Evolutionary conservation across 2,888 invertebrate species (phyloP), one percentile per base, ranked within the genome.

Genomic region (Dione vanillae): DNA sequence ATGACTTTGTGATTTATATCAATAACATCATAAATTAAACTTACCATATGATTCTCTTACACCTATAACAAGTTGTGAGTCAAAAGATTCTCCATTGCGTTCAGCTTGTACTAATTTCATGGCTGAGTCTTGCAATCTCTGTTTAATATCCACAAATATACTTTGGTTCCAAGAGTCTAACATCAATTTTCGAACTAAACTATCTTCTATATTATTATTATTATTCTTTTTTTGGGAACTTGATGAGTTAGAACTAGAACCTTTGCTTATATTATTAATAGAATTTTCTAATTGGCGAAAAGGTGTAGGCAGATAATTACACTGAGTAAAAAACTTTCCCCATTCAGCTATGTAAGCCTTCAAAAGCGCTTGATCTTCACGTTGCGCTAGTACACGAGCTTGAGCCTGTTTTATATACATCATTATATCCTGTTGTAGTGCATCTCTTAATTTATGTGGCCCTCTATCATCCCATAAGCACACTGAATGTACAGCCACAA

Each of bases 381-480:
- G 95, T 83, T 99, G 97, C 0, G 97, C 96, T 76, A 98, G 93
- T 1, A 99, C 99, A 80, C 98, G 94, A 81, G 95, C 95, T 87
- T 98, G 98, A 41, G 98, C 98, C 86, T 98, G 97, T 84, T 97
- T 97, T 78, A 99, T 99, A 87, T 98, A 99, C 84, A 97, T 97
- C 83, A 97, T 96, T 75, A 99, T 98, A 86, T 99, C 98, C 82
- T 97, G 97, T 82, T 97, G 97, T 12, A 99, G 94, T 37, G 97
- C 97, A 83, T 97, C 97, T 81, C 97, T 83, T 54, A 99, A 95
- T 89, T 98, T 98, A 58, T 95, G 94, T 0, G 98, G 96, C 0
- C 98, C 98, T 87, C 98, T 97, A 81, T 99, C 99, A 90, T 99
- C 98, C 99, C 99, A 99, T 71, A 99, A 92, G 87, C 98, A 98